Conservation (phyloP, 2,113 vertebrate genomes). For the Sinosuthora webbiana region DNA sequence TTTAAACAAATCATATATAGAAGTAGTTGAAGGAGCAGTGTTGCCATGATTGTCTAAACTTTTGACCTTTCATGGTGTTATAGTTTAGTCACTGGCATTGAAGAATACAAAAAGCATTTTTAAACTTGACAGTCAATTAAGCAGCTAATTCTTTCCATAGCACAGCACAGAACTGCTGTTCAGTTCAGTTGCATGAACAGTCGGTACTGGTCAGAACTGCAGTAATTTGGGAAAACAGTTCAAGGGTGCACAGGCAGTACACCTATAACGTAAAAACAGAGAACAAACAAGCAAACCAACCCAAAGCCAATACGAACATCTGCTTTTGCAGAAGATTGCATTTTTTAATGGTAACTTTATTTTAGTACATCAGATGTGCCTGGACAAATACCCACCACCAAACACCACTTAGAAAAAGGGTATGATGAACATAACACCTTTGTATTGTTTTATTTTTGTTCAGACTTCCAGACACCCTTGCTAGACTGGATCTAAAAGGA, state of each 20-base stretch:
- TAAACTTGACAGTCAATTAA: neutral
- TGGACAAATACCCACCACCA: neutral
- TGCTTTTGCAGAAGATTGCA: neutral
- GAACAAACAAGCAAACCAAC: neutral
- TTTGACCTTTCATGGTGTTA: neutral
- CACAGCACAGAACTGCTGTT: neutral
- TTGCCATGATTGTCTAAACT: neutral
- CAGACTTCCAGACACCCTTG: conserved; percentile 79
- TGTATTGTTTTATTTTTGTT: neutral
- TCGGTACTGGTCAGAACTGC: neutral
- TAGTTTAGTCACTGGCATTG: neutral
- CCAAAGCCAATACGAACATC: neutral
- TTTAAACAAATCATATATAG: neutral
- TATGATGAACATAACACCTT: neutral
- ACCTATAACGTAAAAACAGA: neutral
- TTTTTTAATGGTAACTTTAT: neutral
- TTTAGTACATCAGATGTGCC: neutral
- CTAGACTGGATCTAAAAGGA: conserved; percentile 81
- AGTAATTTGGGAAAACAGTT: neutral
- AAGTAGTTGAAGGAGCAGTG: neutral
- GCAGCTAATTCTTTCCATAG: neutral
- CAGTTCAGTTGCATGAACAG: neutral
- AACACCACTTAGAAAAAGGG: neutral
- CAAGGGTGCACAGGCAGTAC: neutral
- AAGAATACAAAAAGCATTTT: neutral